Percentiles rank a stretch among this genome's conserved stretches.
Evolutionary conservation across 2,888 invertebrate species (phyloP).

Genomic region (Netelia fuscicornis): DNA sequence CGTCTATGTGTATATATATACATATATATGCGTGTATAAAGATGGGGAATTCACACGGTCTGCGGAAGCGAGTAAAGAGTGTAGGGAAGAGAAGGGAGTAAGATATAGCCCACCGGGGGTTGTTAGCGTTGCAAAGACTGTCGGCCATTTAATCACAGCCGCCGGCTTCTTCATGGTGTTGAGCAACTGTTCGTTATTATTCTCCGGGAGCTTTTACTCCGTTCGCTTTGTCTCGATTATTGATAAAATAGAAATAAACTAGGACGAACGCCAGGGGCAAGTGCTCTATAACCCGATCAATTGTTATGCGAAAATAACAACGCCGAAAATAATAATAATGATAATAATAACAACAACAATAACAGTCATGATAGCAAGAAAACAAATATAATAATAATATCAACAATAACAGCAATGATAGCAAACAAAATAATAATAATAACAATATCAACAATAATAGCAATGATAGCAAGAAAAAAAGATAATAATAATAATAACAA

Average conservation of each 20-base stretch:
- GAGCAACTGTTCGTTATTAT: slow-evolving; percentile 59
- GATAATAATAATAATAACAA: too few species aligned
- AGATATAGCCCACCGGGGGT: slow-evolving; percentile 27
- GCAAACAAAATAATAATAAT: too few species aligned
- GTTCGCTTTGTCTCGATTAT: slow-evolving; percentile 50
- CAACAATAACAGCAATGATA: too few species aligned
- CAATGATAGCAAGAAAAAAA: too few species aligned
- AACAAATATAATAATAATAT: too few species aligned
- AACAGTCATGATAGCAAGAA: too few species aligned
- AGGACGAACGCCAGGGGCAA: slow-evolving; percentile 16
- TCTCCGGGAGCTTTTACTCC: slow-evolving; percentile 45
- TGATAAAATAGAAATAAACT: slow-evolving; percentile 52
- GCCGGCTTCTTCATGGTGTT: slow-evolving; percentile 41
- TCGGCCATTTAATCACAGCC: slow-evolving; percentile 56
- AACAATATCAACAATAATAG: too few species aligned
- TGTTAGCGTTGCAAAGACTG: slow-evolving; percentile 57
- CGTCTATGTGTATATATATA: neutral
- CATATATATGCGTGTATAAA: slow-evolving; percentile 13
- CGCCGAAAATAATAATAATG: too few species aligned
- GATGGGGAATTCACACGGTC: neutral
- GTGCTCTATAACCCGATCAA: neutral
- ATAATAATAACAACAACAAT: too few species aligned
- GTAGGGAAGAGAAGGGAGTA: slow-evolving; percentile 11
- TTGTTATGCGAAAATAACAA: too few species aligned
- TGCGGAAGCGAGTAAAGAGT: neutral